phyloP scores from a whole-genome alignment of 2,888 invertebrate species.

The Brachylomia viminalis region DNA sequence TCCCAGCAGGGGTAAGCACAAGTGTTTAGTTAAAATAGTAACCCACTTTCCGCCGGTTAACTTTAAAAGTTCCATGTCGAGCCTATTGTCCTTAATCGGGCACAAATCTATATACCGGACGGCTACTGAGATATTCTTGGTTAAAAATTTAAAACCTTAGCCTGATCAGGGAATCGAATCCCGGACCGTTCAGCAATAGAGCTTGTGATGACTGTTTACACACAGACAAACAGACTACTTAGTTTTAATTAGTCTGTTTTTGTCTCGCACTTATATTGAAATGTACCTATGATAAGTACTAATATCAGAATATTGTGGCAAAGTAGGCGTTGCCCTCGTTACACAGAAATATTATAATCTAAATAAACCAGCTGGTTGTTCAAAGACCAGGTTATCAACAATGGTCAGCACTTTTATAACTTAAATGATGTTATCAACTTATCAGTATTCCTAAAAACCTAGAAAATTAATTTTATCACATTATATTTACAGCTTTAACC shows the following conservation, averaged over 20 bases:
- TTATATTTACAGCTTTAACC: background rate
- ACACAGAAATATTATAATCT: background rate
- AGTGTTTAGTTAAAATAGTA: background rate
- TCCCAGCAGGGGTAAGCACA: background rate
- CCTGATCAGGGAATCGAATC: too few relatives aligned
- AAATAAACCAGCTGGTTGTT: background rate
- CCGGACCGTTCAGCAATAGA: background rate
- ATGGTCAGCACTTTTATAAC: too few relatives aligned
- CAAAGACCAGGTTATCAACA: background rate
- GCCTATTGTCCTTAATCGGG: background rate
- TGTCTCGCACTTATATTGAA: background rate
- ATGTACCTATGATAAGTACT: background rate
- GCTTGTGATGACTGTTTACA: background rate
- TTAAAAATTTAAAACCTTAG: background rate
- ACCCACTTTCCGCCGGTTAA: background rate
- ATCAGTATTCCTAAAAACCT: background rate
- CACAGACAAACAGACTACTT: too few relatives aligned
- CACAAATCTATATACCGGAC: background rate
- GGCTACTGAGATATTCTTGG: too few relatives aligned
- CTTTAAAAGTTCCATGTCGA: background rate
- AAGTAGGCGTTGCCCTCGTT: background rate
- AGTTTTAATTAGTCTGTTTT: too few relatives aligned
- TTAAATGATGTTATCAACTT: background rate
- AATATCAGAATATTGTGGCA: background rate
- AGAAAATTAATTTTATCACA: background rate